Conservation (phyloP, 2,797 vertebrate genomes). For the Luscinia megarhynchos region DNA sequence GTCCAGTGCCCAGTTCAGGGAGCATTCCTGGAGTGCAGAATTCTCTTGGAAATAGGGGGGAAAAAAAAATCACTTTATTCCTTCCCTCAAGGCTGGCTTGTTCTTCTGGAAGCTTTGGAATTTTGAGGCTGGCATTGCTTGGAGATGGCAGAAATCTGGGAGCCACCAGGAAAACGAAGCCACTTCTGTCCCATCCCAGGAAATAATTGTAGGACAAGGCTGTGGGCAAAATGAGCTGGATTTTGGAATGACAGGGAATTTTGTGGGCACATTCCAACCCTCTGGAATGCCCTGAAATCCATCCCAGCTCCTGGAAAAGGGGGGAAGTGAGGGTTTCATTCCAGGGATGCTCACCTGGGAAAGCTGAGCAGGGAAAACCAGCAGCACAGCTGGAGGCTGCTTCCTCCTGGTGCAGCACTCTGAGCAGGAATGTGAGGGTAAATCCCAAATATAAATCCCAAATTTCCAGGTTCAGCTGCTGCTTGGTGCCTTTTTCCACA, state of each 20-base stretch:
- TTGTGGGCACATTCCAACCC: constrained; percentile 28
- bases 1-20: not conserved
- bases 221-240: constrained; percentile 75
- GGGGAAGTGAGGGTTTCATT: not conserved
- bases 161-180: constrained; percentile 54
- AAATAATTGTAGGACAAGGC: constrained; percentile 85
- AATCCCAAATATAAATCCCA: not conserved
- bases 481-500: not conserved
- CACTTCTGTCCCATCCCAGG: constrained; percentile 65
- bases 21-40: not conserved
- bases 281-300: not conserved
- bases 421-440: not conserved
- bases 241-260: not conserved
- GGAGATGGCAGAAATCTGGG: not conserved
- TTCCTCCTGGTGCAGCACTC: not conserved
- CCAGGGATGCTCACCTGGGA: not conserved
- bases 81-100: not conserved
- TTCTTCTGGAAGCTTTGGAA: not conserved
- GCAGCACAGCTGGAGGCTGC: not conserved
- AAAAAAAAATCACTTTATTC: not conserved
- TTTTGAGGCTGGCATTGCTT: not conserved
- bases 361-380: not conserved
- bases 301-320: not conserved
- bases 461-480: not conserved
- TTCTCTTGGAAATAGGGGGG: not conserved